Evolutionary conservation across 1,140 invertebrate genomes (phyloP), one percentile per base, ranked within the genome.

Genomic region (Dreissena rostriformis): DNA sequence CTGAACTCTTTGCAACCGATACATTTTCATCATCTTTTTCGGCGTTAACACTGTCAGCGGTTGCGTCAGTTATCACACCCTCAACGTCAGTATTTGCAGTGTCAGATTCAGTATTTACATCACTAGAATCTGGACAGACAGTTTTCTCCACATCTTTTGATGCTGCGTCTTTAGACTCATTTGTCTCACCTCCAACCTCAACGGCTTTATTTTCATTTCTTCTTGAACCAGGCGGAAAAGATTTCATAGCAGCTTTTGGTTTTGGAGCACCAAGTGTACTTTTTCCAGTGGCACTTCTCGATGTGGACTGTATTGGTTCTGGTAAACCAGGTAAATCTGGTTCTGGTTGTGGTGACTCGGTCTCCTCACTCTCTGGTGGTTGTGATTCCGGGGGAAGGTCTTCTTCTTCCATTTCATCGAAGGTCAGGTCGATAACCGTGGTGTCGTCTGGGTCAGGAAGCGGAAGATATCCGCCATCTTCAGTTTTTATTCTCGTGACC

Each of bases 401-500:
- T 24, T 28, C 14, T 6, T 70, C 57, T 10, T 79, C 66, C 0
- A 57, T 55, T 68, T 79, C 77, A 57, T 79, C 77, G 2, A 79
- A 26, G 26, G 68, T 82, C 8, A 82, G 53, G n/a, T 82, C 79
- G 0, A 82, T 67, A 29, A 82, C 29, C 53, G 22, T 19, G 57
- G n/a, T 29, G 2, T 82, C 79, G 53, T 51, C n/a, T 5, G 17
- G 1, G 15, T 26, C 72, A 6, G 57, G 57, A 5, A 82, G 39
- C 0, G 79, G 39, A 11, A 82, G n/a, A 22, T 66, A 66, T 15
- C 39, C 55, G n/a, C 79, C 79, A 74, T 66, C 79, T 29, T 82
- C 79, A 8, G 70, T 82, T 39, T 82, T 82, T 17, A 82, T 67
- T 55, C 57, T 79, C n/a, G 67, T 52, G 8, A 68, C 51, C 55